A percentile compares a stretch with the other conserved stretches of the same genome.
Conservation (phyloP, 2,113 vertebrate species). For the Origma solitaria region DNA sequence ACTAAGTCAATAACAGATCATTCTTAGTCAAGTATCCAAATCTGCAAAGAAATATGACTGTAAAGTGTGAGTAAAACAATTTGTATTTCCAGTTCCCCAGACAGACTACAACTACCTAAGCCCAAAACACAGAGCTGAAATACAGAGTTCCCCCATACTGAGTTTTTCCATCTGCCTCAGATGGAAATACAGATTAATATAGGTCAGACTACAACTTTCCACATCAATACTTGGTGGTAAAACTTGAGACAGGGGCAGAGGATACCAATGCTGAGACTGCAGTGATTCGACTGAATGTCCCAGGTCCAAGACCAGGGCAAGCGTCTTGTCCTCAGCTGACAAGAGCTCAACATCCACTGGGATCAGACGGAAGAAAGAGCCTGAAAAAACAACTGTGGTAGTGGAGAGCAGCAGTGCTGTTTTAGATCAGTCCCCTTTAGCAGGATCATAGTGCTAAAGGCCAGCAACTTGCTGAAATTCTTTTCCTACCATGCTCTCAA, state of each 20-base stretch:
- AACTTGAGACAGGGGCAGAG: neutral
- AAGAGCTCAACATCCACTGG: neutral
- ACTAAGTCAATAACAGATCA: neutral
- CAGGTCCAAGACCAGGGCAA: neutral
- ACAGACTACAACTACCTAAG: neutral
- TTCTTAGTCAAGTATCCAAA: neutral
- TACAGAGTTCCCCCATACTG: neutral
- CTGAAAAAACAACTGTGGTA: neutral
- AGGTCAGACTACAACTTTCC: neutral
- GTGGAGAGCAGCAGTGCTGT: neutral
- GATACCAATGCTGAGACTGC: neutral
- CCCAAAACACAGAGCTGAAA: neutral
- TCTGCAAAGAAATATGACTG: neutral
- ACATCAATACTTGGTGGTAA: neutral
- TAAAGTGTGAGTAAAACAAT: neutral
- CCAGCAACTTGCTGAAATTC: neutral
- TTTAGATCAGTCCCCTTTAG: neutral
- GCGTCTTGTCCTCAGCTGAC: neutral
- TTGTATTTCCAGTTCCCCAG: neutral
- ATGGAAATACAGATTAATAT: neutral
- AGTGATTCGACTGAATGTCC: neutral
- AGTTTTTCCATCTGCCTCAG: neutral
- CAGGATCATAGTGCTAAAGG: neutral
- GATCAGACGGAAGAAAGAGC: neutral
- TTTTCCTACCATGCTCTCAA: neutral